phyloP scores from a whole-genome alignment of 2,888 invertebrate genomes.

The Rhyacophila evoluta region DNA sequence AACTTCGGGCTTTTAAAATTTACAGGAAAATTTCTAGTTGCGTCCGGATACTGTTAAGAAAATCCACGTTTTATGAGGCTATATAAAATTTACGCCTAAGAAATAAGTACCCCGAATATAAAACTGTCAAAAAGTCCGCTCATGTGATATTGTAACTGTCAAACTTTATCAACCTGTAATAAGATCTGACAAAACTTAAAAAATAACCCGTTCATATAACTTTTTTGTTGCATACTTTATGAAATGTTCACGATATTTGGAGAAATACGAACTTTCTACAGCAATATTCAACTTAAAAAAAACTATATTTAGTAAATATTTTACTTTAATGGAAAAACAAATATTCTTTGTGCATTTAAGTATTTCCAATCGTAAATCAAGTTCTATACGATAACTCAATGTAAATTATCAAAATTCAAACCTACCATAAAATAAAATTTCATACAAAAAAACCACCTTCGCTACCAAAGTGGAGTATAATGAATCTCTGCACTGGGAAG shows the following conservation, averaged over 20 bases:
- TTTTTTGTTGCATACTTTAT: neutral
- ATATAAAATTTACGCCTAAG: constrained; percentile 10
- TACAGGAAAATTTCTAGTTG: neutral
- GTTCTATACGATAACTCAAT: too few species aligned
- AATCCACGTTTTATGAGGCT: neutral
- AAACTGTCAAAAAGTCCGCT: constrained; percentile 14
- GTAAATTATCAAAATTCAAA: too few species aligned
- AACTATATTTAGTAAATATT: too few species aligned
- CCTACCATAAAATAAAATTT: too few species aligned
- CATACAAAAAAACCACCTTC: too few species aligned
- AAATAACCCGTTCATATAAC: neutral
- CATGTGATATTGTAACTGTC: constrained; percentile 24
- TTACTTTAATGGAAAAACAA: too few species aligned
- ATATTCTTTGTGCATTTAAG: too few species aligned
- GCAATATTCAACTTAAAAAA: too few species aligned
- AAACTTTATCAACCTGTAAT: constrained; percentile 22
- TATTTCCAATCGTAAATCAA: too few species aligned
- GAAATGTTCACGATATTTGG: neutral
- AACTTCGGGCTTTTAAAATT: constrained; percentile 11
- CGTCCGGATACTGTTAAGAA: neutral
- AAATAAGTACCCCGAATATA: neutral
- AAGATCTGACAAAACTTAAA: neutral
- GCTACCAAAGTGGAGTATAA: too few species aligned
- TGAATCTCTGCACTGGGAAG: too few species aligned
- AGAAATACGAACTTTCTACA: too few species aligned